Evolutionary conservation across 2,888 invertebrate species (phyloP), one percentile per base, ranked within the genome.

Genomic region (Cephus pygmeus): DNA sequence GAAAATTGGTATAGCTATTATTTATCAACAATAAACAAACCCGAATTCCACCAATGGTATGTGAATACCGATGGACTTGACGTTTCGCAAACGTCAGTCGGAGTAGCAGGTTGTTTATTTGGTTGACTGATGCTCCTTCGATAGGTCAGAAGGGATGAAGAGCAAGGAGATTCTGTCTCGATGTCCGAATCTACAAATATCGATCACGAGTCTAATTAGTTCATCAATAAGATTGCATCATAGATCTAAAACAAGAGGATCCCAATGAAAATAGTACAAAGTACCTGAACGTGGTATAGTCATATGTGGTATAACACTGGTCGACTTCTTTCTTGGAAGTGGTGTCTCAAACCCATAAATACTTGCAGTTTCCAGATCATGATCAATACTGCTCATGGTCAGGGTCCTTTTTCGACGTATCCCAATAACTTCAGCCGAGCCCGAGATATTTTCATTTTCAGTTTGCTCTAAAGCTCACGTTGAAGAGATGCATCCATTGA

Each of bases 291-390:
- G 23, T 15, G 56, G 56, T 56, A 23, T 31, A 33, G 12, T 34
- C 71, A 11, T n/a, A 15, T 11, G 71, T 34, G 71, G 12, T 9
- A 34, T 1, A n/a, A 71, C 3, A 9, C 12, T 73, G n/a, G 81
- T 83, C 4, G 85, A 85, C 34, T 79, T 33, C 36, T 92, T 91
- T 75, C 89, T 87, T 4, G 89, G 88, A 75, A 92, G 81, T 0
- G 91, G 90, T 1, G 90, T 91, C 73, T 93, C 92, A 68, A 91
- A 88, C 9, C 92, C 92, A 82, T 91, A 92, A 79, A 92, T 90
- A 23, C 91, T 91, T 34, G 88, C 89, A 36, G 90, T 88, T 80
- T 92, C 92, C 35, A 90, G 81, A 76, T 92, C 92, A 73, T 91
- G 85, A 81, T 91, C 89, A 11, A 91, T 87, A 30, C 81, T 85